phyloP scores from a whole-genome alignment of 2,888 invertebrate species.

The Ophion slaviceki region DNA sequence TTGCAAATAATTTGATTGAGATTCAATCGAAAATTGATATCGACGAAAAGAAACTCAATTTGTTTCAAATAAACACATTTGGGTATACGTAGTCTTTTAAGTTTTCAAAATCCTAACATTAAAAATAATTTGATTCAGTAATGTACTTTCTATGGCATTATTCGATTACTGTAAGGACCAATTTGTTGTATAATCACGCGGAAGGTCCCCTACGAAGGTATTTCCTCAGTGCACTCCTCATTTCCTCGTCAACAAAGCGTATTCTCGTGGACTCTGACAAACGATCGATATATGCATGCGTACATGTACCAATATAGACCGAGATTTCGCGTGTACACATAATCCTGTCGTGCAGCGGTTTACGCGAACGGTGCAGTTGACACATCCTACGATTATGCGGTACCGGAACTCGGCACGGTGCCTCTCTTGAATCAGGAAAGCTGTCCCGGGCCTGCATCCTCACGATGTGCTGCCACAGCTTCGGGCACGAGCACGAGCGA shows the following conservation, averaged over 20 bases:
- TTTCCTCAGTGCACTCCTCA: conserved; percentile 56
- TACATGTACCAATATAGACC: conserved; percentile 49
- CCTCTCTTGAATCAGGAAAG: conserved; percentile 87
- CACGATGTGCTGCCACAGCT: conserved; percentile 79
- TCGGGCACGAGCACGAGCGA: conserved; percentile 83
- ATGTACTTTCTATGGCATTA: no score
- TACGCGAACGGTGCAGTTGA: conserved; percentile 83
- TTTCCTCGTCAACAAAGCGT: conserved; percentile 72
- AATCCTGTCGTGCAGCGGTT: conserved; percentile 73
- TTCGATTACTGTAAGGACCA: no score
- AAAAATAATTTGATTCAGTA: no score
- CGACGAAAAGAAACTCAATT: no score
- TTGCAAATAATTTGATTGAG: neutral
- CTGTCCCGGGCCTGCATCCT: conserved; percentile 76
- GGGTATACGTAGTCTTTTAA: no score
- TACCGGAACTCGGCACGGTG: conserved; percentile 90
- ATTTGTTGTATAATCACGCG: neutral
- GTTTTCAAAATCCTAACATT: no score
- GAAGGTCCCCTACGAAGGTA: no score
- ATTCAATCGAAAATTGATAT: neutral
- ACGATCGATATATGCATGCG: conserved; percentile 76
- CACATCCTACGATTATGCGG: conserved; percentile 91
- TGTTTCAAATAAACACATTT: no score
- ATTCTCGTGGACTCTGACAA: conserved; percentile 72
- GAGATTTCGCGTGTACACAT: conserved; percentile 54